Conservation (phyloP, 2,113 vertebrate genomes). For the Ptyas mucosa region DNA sequence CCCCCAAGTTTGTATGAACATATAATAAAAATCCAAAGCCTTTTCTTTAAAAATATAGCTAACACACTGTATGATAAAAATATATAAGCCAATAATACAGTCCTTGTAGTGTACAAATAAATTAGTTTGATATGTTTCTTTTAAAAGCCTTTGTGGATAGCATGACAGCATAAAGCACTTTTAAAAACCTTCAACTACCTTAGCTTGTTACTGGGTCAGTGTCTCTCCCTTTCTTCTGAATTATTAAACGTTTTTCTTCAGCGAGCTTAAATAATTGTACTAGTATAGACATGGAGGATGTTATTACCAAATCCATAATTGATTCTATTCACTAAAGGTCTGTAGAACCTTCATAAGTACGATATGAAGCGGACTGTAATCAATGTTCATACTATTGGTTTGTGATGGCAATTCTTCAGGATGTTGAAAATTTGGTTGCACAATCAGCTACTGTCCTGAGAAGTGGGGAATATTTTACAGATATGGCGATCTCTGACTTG, state of each 20-base stretch:
- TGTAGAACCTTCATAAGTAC: neutral
- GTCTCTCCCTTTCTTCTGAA: neutral
- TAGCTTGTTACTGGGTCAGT: neutral
- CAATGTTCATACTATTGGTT: neutral
- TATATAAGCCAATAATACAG: neutral
- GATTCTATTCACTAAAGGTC: neutral
- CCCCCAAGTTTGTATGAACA: neutral
- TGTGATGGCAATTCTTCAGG: neutral
- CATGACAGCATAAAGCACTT: neutral
- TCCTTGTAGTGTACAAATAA: neutral
- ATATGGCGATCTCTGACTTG: neutral
- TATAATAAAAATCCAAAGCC: neutral
- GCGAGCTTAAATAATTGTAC: neutral
- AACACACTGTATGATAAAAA: neutral
- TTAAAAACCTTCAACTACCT: neutral
- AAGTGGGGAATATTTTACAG: neutral
- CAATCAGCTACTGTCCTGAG: neutral
- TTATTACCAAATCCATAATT: neutral
- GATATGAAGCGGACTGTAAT: neutral
- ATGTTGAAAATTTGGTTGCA: neutral
- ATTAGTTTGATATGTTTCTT: neutral
- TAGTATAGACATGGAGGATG: neutral
- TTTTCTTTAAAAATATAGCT: neutral
- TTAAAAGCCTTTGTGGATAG: neutral
- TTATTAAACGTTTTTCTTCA: neutral